Conservation (phyloP, 2,113 vertebrate species). For the Xiphias gladius region DNA sequence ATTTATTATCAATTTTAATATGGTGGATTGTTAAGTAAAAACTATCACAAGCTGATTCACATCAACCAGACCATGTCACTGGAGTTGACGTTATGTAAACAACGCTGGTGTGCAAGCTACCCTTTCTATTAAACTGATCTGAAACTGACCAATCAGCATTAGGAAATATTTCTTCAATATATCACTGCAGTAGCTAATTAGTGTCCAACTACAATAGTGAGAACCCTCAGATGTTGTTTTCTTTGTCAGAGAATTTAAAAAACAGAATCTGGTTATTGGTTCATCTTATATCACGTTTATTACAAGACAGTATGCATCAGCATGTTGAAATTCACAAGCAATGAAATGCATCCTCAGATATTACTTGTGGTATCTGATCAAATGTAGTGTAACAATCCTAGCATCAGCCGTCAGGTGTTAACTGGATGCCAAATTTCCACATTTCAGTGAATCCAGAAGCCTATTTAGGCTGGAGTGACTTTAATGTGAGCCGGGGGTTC, state of each 20-base stretch:
- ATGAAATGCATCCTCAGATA: not conserved
- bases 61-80: not conserved
- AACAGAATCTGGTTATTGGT: not conserved
- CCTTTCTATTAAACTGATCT: not conserved
- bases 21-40: not conserved
- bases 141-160: not conserved
- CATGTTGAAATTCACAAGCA: not conserved
- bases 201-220: no score
- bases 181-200: not conserved
- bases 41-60: not conserved
- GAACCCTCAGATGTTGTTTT: not conserved
- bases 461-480: conserved; percentile 24
- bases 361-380: not conserved
- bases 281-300: conserved; percentile 11
- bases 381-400: not conserved
- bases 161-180: not conserved
- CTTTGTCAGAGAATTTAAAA: not conserved
- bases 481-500: conserved; percentile 13
- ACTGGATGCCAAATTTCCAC: not conserved
- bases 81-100: not conserved
- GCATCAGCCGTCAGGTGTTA: not conserved
- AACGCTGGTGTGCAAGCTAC: not conserved
- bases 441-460: not conserved
- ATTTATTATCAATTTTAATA: not conserved
- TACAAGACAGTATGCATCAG: not conserved